A percentile compares a stretch with the other conserved stretches of the same genome.
Evolutionary conservation across 2,888 invertebrate species (phyloP).

Genomic region (Drosophila meridiana): DNA sequence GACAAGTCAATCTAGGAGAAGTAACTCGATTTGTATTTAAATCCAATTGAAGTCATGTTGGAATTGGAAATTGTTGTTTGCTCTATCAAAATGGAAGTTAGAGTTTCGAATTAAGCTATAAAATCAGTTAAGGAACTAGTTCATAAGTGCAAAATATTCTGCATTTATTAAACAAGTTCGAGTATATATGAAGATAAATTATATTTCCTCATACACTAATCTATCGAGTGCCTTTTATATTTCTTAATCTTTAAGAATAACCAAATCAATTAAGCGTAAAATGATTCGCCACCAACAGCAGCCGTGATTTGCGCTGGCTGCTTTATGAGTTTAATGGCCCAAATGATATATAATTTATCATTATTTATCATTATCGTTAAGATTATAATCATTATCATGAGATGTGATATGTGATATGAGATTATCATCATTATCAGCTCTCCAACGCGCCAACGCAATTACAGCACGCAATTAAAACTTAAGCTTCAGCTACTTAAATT

Average conservation of each 20-base stretch:
- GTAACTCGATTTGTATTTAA: not conserved
- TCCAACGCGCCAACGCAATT: not conserved
- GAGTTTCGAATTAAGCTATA: too few species aligned
- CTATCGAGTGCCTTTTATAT: not conserved
- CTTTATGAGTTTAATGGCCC: not conserved
- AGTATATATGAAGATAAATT: not conserved
- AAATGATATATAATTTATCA: not conserved
- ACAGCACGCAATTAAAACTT: constrained; percentile 38
- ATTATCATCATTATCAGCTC: constrained; percentile 28
- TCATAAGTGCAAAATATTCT: not conserved
- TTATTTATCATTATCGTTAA: not conserved
- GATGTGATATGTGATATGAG: constrained; percentile 1
- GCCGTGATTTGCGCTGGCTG: not conserved
- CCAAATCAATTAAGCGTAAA: not conserved
- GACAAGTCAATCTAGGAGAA: constrained; percentile 15
- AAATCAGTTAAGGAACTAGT: too few species aligned
- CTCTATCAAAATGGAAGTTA: too few species aligned
- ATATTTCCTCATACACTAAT: not conserved
- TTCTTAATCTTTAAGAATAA: not conserved
- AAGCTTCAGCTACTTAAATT: constrained; percentile 38
- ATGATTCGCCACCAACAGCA: not conserved
- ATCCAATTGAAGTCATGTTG: not conserved
- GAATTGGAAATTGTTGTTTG: not conserved
- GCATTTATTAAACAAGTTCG: too few species aligned
- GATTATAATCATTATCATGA: not conserved